These are phyloP conservation scores for Venustoraphidia nigricollis DNA, from an alignment of 2,888 invertebrate genomes.

Conservation along the genomic window DNA sequence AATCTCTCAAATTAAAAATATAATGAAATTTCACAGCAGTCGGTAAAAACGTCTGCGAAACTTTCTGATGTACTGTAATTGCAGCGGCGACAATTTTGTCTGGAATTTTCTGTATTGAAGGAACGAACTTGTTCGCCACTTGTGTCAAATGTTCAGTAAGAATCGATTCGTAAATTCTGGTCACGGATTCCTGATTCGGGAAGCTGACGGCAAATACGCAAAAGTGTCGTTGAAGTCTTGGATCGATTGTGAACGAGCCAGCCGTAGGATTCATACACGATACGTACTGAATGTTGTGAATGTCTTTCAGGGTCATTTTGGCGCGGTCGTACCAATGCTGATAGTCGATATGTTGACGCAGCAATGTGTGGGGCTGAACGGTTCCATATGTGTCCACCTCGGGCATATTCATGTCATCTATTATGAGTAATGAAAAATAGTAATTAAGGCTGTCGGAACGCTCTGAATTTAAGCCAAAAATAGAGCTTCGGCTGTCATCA, in stretches of 20 bases:
- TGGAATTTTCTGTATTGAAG: constrained; percentile 39
- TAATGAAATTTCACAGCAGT: constrained; percentile 94
- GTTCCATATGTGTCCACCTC: constrained; percentile 90
- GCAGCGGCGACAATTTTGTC: constrained; percentile 54
- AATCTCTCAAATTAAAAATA: constrained; percentile 79
- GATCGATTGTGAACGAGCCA: constrained; percentile 86
- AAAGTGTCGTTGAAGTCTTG: constrained; percentile 76
- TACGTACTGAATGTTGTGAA: constrained; percentile 85
- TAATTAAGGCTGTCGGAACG: too few relatives aligned
- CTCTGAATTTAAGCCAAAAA: too few relatives aligned
- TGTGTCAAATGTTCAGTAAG: constrained; percentile 56
- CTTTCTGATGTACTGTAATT: constrained; percentile 58
- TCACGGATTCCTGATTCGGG: constrained; percentile 65
- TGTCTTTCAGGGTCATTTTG: constrained; percentile 76
- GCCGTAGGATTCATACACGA: constrained; percentile 96
- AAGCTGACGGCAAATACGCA: constrained; percentile 80
- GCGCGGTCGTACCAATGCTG: constrained; percentile 88
- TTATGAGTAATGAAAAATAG: too few relatives aligned
- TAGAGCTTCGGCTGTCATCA: too few relatives aligned
- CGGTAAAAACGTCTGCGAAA: constrained; percentile 66
- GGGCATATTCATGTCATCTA: constrained; percentile 89
- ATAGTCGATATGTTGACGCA: constrained; percentile 87
- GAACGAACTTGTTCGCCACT: constrained; percentile 49
- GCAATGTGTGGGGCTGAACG: constrained; percentile 87
- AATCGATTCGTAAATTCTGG: constrained; percentile 73